A percentile compares a stretch with the other conserved stretches of the same genome.
Evolutionary conservation across 2,888 invertebrate species (phyloP).

Genomic region (Fragum whitleyi): DNA sequence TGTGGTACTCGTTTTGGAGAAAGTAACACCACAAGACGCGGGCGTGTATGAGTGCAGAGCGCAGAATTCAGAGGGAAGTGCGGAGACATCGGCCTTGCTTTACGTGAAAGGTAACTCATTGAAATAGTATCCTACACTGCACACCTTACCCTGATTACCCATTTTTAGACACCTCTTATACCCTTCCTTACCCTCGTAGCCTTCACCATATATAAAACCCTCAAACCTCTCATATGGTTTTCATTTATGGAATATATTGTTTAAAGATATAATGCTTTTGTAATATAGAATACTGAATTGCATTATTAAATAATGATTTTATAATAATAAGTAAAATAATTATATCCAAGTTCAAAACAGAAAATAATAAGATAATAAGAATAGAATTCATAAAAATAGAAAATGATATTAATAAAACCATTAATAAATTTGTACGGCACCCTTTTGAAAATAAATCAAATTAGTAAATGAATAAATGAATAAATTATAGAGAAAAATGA

Average conservation of each 20-base stretch:
- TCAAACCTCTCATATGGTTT: not conserved
- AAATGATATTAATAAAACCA: too few relatives aligned
- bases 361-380: too few relatives aligned
- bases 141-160: not conserved
- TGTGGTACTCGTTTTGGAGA: constrained; percentile 80
- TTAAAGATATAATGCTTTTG: too few relatives aligned
- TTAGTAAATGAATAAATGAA: too few relatives aligned
- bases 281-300: too few relatives aligned
- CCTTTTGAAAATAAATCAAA: too few relatives aligned
- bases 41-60: constrained; percentile 84
- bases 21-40: constrained; percentile 80
- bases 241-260: constrained; percentile 1
- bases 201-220: not conserved
- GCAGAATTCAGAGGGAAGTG: constrained; percentile 84
- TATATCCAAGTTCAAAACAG: too few relatives aligned
- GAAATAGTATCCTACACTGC: constrained; percentile 13
- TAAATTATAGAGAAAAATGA: too few relatives aligned
- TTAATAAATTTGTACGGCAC: too few relatives aligned
- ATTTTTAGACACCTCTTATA: constrained; percentile 5
- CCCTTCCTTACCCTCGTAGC: constrained; percentile 11
- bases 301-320: too few relatives aligned
- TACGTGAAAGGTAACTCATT: constrained; percentile 80
- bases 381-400: too few relatives aligned
- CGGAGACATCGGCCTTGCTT: constrained; percentile 83
- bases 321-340: too few relatives aligned